A percentile compares a stretch with the other conserved stretches of the same genome.
These are phyloP conservation scores for Abrostola triplasia DNA, from an alignment of 2,888 invertebrate species.

Conservation along the genomic window DNA sequence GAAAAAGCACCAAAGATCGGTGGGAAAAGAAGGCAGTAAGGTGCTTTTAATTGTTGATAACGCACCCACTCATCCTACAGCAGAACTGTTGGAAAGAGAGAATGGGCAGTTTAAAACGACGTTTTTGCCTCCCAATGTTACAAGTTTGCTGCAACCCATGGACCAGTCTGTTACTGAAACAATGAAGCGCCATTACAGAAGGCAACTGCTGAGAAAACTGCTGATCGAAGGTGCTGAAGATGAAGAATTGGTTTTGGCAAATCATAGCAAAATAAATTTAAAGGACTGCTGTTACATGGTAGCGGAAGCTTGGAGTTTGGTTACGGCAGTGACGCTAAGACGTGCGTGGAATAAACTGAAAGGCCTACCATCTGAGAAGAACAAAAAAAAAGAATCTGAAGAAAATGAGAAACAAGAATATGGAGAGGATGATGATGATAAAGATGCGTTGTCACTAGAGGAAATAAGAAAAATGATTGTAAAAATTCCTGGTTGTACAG, in stretches of 20 bases:
- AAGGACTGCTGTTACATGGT: slow-evolving; percentile 35
- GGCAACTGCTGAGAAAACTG: too few species aligned
- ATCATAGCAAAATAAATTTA: slow-evolving; percentile 24
- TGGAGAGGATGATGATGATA: slow-evolving; percentile 25
- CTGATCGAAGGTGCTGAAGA: slow-evolving; percentile 38
- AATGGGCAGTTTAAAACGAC: slow-evolving; percentile 43
- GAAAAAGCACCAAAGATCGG: slow-evolving; percentile 36
- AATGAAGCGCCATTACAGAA: slow-evolving; percentile 47
- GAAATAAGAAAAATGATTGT: slow-evolving; percentile 34
- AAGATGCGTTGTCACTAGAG: slow-evolving; percentile 36
- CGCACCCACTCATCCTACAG: slow-evolving; percentile 42
- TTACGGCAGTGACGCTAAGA: slow-evolving; percentile 46
- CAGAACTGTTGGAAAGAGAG: slow-evolving; percentile 42
- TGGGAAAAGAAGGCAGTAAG: slow-evolving; percentile 35
- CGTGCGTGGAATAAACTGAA: slow-evolving; percentile 42
- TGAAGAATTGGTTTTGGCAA: slow-evolving; percentile 34
- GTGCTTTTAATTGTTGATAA: slow-evolving; percentile 45
- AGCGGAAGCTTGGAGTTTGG: slow-evolving; percentile 36
- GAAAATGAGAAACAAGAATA: slow-evolving; percentile 30
- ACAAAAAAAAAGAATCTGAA: slow-evolving; percentile 41
- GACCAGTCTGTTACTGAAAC: slow-evolving; percentile 48
- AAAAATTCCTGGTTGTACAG: slow-evolving; percentile 31
- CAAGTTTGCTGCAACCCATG: slow-evolving; percentile 48
- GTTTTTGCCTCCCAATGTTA: slow-evolving; percentile 48
- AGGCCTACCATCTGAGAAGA: slow-evolving; percentile 36